Percentiles rank a stretch among this genome's conserved stretches.
Conservation (phyloP, 1,140 invertebrate genomes). For the Zelostemma sp. region DNA sequence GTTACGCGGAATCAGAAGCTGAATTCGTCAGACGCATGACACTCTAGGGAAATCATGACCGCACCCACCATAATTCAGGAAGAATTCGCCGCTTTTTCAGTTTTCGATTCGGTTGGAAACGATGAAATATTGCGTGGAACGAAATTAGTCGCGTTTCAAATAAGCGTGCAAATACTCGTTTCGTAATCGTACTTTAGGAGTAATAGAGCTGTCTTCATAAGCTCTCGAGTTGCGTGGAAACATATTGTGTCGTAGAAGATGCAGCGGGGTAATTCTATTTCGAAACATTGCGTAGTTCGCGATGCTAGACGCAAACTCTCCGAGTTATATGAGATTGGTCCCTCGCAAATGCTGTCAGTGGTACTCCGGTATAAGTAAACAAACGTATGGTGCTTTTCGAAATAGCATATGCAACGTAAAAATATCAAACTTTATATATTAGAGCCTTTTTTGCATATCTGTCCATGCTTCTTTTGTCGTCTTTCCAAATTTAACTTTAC, state of each 20-base stretch:
- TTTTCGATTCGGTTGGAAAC: not conserved
- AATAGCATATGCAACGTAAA: no score
- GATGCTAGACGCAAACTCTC: slow-evolving; percentile 5
- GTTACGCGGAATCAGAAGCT: slow-evolving; percentile 1
- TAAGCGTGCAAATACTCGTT: not conserved
- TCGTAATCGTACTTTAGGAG: not conserved
- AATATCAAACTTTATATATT: no score
- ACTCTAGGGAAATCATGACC: slow-evolving; percentile 16
- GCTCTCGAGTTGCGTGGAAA: not conserved
- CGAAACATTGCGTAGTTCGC: no score
- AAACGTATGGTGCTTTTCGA: not conserved
- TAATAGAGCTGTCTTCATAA: not conserved
- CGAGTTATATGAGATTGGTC: slow-evolving; percentile 11
- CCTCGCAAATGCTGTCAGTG: slow-evolving; percentile 15
- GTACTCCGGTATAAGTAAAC: slow-evolving; percentile 6
- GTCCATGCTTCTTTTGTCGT: no score
- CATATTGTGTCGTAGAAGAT: not conserved
- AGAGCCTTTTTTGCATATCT: no score
- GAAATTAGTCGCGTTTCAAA: not conserved
- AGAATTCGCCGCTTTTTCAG: slow-evolving; percentile 16
- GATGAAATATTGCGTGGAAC: not conserved
- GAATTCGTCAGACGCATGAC: slow-evolving; percentile 12
- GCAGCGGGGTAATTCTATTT: not conserved
- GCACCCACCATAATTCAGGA: no score
- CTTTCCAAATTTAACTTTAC: no score